phyloP scores from a whole-genome alignment of 1,140 invertebrate genomes.

The Brachionus rubens region DNA sequence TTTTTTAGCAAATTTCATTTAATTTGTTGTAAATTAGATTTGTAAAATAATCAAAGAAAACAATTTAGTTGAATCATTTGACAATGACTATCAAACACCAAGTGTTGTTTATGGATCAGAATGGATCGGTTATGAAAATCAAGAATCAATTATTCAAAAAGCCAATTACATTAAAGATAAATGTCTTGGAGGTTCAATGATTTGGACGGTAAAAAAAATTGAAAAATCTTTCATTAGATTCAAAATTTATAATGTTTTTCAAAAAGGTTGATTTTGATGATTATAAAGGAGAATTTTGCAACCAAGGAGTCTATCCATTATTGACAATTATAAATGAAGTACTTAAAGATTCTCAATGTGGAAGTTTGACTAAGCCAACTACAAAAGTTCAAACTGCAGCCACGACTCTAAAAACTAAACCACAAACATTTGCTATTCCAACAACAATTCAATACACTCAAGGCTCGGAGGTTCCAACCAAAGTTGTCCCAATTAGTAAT shows the following conservation, averaged over 20 bases:
- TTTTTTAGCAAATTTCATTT: slow-evolving; percentile 66
- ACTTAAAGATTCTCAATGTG: slow-evolving; percentile 4
- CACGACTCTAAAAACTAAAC: neutral
- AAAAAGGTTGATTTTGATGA: slow-evolving; percentile 51
- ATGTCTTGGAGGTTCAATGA: slow-evolving; percentile 28
- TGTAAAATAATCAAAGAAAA: slow-evolving; percentile 49
- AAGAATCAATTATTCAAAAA: slow-evolving; percentile 48
- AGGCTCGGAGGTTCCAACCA: too few relatives aligned
- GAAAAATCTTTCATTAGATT: neutral
- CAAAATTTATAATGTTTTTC: neutral
- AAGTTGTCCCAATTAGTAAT: too few relatives aligned
- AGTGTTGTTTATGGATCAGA: slow-evolving; percentile 74
- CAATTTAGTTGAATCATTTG: slow-evolving; percentile 59
- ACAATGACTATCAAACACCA: slow-evolving; percentile 69
- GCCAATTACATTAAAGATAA: slow-evolving; percentile 45
- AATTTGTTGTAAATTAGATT: slow-evolving; percentile 70
- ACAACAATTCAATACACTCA: too few relatives aligned
- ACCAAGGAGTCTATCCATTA: slow-evolving; percentile 76
- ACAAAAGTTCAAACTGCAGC: neutral
- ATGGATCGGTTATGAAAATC: slow-evolving; percentile 90
- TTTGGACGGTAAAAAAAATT: slow-evolving; percentile 49
- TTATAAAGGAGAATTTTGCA: slow-evolving; percentile 66
- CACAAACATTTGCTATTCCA: too few relatives aligned
- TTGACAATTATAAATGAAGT: slow-evolving; percentile 75
- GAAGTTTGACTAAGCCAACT: neutral